phyloP scores from a whole-genome alignment of 2,888 invertebrate species.

The Agonopterix subpropinquella region DNA sequence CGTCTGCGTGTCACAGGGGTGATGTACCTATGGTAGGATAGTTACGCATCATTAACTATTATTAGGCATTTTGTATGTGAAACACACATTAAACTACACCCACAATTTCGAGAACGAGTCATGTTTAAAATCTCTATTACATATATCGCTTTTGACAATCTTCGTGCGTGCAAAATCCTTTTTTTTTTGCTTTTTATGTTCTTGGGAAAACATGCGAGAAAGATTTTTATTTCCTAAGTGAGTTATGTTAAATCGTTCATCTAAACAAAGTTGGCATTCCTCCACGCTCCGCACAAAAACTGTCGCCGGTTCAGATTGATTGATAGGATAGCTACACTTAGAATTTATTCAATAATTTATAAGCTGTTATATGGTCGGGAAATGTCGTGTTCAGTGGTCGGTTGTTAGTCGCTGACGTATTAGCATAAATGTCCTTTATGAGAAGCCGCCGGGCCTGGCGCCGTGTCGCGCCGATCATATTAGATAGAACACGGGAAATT shows the following conservation, averaged over 20 bases:
- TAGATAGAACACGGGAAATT: constrained; percentile 64
- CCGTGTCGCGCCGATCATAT: constrained; percentile 61
- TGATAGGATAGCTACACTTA: constrained; percentile 49
- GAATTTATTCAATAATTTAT: constrained; percentile 63
- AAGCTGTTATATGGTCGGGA: constrained; percentile 46
- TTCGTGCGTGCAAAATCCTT: constrained; percentile 14
- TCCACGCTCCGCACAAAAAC: constrained; percentile 28
- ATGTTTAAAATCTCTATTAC: constrained; percentile 23
- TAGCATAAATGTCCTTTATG: constrained; percentile 62
- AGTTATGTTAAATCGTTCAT: background rate
- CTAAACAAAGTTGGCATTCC: constrained; percentile 3
- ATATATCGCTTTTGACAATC: constrained; percentile 21
- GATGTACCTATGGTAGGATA: background rate
- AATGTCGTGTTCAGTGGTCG: constrained; percentile 39
- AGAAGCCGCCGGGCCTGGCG: constrained; percentile 62
- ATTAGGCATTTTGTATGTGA: constrained; percentile 59
- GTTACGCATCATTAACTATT: constrained; percentile 30
- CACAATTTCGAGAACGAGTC: constrained; percentile 29
- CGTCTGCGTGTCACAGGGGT: background rate
- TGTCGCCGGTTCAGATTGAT: constrained; percentile 40
- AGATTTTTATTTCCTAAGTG: background rate
- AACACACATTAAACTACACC: constrained; percentile 42
- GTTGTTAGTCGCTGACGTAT: constrained; percentile 48
- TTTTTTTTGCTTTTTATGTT: background rate
- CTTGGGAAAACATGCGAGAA: background rate